Evolutionary conservation across 2,888 invertebrate genomes (phyloP), one percentile per base, ranked within the genome.

Genomic region (Yponomeuta plumbellus): DNA sequence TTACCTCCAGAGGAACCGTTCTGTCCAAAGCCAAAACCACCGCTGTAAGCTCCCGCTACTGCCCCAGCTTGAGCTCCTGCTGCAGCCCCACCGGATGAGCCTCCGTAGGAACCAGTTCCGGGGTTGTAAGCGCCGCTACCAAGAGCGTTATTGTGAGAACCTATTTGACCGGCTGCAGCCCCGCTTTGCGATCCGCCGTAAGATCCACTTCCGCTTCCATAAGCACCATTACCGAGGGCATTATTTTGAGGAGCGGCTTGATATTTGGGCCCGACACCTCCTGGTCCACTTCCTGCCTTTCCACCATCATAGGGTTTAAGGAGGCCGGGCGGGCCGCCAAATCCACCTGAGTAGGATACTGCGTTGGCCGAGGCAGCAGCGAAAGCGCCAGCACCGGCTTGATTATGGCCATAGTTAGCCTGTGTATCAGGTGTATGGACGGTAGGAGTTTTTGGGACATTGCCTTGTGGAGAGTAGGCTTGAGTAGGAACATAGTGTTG

Each of bases 271-370:
- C 62, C 65, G 17, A 23, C 26, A 11, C 64, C 39, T 39, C 64
- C 13, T n/a, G 40, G 11, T 21, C 59, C 64, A 17, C 23, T n/a
- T n/a, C 56, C 44, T 64, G 59, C 76, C 83, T 86, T 68, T 39
- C 81, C 83, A 67, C 75, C 74, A 66, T 89, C 86, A 69, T 78
- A 81, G 1, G 91, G 87, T 73, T 80, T 80, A 8, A 88, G 71
- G 17, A 88, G 67, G n/a, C 91, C 91, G 34, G 88, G 84, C 62
- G 90, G 88, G 39, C 88, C 91, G 56, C 89, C 88, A 71, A 91
- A 91, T 20, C 90, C 86, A 66, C 88, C 89, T 20, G 81, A 76
- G 69, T 90, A 90, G 56, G 76, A 78, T 39, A 79, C 76, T 11
- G 83, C 79, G 65, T 79, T 78, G 21, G 85, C 81, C 66, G 71